Conservation (phyloP, 2,113 vertebrate genomes). For the Gila orcuttii region DNA sequence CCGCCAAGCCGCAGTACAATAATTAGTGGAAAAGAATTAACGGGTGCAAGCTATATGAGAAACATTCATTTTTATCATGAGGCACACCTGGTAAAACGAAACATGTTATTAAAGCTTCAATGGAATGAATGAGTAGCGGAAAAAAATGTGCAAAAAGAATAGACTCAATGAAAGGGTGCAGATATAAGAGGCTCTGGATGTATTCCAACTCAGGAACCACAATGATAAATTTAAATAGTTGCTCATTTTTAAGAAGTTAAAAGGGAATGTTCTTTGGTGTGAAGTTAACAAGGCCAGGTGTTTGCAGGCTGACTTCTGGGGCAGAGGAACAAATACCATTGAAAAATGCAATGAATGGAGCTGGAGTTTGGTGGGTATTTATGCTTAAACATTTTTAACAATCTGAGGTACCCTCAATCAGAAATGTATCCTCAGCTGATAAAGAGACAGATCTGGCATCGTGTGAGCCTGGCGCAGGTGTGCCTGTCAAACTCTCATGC, state of each 20-base stretch:
- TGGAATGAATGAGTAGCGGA: conserved; percentile 38
- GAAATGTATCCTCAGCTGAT: conserved; percentile 1
- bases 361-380: conserved; percentile 2
- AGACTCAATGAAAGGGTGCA: conserved; percentile 2
- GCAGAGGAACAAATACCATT: neutral
- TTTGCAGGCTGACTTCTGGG: neutral
- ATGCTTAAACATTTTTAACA: conserved; percentile 21
- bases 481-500: conserved; percentile 19
- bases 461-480: conserved; percentile 30
- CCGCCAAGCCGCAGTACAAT: neutral
- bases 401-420: conserved; percentile 28
- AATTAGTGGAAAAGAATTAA: conserved; percentile 15
- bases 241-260: conserved; percentile 25
- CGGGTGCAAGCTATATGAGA: neutral
- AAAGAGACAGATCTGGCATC: conserved; percentile 10
- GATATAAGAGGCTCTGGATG: conserved; percentile 7
- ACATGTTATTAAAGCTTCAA: conserved; percentile 49
- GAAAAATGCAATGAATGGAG: conserved; percentile 21
- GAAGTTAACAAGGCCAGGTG: conserved; percentile 27
- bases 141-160: neutral
- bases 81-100: conserved; percentile 46
- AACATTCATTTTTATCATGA: conserved; percentile 40
- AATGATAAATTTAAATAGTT: conserved; percentile 34
- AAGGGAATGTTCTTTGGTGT: conserved; percentile 1
- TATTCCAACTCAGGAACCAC: conserved; percentile 14